Evolutionary conservation across 2,797 vertebrate species (phyloP), one percentile per base, ranked within the genome.

Genomic region (Ataeniobius toweri): DNA sequence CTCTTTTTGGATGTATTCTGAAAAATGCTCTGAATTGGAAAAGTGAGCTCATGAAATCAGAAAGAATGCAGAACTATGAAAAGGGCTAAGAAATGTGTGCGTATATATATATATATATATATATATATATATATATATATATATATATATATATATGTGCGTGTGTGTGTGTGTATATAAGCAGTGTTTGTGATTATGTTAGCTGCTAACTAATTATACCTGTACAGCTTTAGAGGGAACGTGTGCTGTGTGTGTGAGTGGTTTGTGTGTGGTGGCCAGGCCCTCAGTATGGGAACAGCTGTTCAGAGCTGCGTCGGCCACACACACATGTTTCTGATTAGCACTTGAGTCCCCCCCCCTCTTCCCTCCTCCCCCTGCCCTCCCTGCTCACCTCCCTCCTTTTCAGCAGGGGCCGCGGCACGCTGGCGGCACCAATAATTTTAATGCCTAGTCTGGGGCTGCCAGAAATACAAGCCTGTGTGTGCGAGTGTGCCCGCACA

Each of bases 261-360:
- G 86, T 82, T 82, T 78, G 84, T 89, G 86, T 89, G 88, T 80
- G 86, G 81, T 50, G 74, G 80, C 85, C 76, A 74, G 88, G 53
- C 90, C 86, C 90, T 90, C 91, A 90, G 83, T 85, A 86, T 91
- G 90, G 85, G 88, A 94, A 93, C 95, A 95, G 94, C 94, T 95
- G 95, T 94, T 94, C 81, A 41, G 82, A 93, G 89, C 79, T 86
- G 87, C 18, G 26, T 86, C 76, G 88, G 91, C 92, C 92, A 93
- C 93, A 93, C 91, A 94, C 95, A 96, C 93, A 94, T 94, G 94
- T 93, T 85, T 93, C 93, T 96, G 94, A 94, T 96, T 96, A 95
- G 92, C 90, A 93, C 92, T 94, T 94, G 94, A 95, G 92, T 93
- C 92, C 86, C 82, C 85, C 81, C 22, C 63, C 87, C 83, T 31